Percentiles rank a stretch among this genome's conserved stretches.
Evolutionary conservation across 2,797 vertebrate genomes (phyloP).

Genomic region (Hemitrygon akajei): DNA sequence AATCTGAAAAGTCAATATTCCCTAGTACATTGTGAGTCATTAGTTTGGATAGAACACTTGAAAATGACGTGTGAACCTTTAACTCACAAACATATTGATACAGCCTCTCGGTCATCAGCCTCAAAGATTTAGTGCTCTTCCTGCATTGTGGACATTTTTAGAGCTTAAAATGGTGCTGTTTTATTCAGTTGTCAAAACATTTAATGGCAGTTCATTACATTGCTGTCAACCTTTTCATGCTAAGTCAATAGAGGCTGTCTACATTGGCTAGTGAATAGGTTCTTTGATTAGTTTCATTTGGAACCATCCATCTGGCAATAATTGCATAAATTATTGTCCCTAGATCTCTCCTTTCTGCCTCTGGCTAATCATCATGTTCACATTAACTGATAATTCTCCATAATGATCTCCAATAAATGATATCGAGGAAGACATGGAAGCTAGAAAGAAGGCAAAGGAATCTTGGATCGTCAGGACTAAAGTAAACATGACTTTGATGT

Average conservation of each 20-base stretch:
- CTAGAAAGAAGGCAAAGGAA: background rate
- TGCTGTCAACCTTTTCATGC: background rate
- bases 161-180: background rate
- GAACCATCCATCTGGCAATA: background rate
- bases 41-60: too few species aligned
- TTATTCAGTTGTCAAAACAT: slow-evolving; percentile 12
- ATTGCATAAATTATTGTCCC: background rate
- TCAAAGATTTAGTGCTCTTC: background rate
- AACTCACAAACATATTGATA: too few species aligned
- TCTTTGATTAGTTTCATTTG: slow-evolving; percentile 15
- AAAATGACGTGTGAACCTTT: too few species aligned
- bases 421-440: background rate
- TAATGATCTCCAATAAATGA: background rate
- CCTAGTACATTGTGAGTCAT: too few species aligned
- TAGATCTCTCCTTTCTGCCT: background rate
- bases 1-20: too few species aligned
- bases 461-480: too few species aligned
- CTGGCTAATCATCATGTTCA: background rate
- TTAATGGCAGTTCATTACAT: background rate
- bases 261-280: background rate
- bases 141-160: background rate
- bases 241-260: background rate
- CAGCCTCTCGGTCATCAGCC: too few species aligned
- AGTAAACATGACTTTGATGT: too few species aligned
- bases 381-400: slow-evolving; percentile 1